These are phyloP conservation scores for Protophormia terraenovae DNA, from an alignment of 2,888 invertebrate species.

Conservation along the genomic window DNA sequence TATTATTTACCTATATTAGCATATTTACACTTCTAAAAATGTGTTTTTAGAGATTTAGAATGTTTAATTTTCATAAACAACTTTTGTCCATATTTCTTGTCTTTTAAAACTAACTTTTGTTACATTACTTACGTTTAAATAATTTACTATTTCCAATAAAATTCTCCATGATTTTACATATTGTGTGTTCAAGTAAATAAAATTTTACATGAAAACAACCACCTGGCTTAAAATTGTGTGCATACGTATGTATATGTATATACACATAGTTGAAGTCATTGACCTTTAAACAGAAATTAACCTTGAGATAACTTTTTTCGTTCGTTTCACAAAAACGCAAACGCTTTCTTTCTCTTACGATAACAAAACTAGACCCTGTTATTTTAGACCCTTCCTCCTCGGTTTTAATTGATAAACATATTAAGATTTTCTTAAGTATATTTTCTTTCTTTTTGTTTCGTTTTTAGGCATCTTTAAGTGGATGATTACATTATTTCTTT, in stretches of 20 bases:
- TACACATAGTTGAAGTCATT: not conserved
- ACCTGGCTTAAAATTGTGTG: not conserved
- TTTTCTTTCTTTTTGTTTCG: slow-evolving; percentile 62
- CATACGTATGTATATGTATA: not conserved
- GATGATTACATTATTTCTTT: slow-evolving; percentile 65
- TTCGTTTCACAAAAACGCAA: not conserved
- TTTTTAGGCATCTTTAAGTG: slow-evolving; percentile 66
- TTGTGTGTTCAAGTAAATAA: too few species aligned
- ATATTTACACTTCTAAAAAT: too few species aligned
- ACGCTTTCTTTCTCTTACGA: not conserved
- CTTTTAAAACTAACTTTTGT: too few species aligned
- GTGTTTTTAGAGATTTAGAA: too few species aligned
- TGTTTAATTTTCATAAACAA: too few species aligned
- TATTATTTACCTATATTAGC: too few species aligned
- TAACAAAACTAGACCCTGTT: not conserved
- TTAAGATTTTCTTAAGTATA: slow-evolving; percentile 60
- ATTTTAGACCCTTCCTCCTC: not conserved
- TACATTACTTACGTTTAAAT: too few species aligned
- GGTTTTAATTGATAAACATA: slow-evolving; percentile 30
- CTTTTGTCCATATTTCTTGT: too few species aligned
- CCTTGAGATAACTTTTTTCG: not conserved
- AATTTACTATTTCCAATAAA: too few species aligned
- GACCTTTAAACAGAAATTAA: slow-evolving; percentile 18
- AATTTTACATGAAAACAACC: not conserved
- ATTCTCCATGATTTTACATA: too few species aligned